phyloP scores from a whole-genome alignment of 2,888 invertebrate genomes.

The Nasonovia ribisnigri region DNA sequence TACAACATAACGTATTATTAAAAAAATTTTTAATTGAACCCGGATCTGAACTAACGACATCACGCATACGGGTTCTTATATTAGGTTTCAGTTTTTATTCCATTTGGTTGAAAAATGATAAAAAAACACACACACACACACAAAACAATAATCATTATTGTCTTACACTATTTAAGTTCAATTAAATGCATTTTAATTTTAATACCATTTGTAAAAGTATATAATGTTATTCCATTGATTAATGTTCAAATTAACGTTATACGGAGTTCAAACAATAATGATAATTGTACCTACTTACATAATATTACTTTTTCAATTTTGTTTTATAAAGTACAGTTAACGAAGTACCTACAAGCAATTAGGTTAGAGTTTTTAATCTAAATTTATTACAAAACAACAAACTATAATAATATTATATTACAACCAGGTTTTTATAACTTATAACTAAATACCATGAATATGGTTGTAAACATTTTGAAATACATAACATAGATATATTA shows the following conservation, averaged over 20 bases:
- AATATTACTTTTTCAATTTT: not conserved
- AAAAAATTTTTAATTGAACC: conserved; percentile 63
- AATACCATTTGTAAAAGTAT: not conserved
- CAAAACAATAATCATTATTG: conserved; percentile 17
- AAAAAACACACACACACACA: not conserved
- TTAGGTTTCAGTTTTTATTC: conserved; percentile 52
- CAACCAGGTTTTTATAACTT: not conserved
- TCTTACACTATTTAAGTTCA: conserved; percentile 29
- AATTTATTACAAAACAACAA: not conserved
- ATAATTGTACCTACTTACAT: not conserved
- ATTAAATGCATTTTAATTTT: conserved; percentile 50
- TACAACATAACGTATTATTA: conserved; percentile 47
- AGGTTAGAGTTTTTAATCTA: not conserved
- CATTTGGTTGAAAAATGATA: conserved; percentile 19
- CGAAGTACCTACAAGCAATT: not conserved
- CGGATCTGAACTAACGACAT: conserved; percentile 58
- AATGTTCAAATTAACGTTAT: not conserved
- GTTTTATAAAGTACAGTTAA: not conserved
- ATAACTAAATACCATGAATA: not conserved
- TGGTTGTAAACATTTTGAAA: not conserved
- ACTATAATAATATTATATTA: not conserved
- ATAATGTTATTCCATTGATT: not conserved
- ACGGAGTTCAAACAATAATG: not conserved
- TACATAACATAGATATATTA: not conserved
- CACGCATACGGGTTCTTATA: conserved; percentile 53